Base-by-base conservation (phyloP, 2,888 invertebrate genomes). In the Hofmannophila pseudospretella region DNA sequence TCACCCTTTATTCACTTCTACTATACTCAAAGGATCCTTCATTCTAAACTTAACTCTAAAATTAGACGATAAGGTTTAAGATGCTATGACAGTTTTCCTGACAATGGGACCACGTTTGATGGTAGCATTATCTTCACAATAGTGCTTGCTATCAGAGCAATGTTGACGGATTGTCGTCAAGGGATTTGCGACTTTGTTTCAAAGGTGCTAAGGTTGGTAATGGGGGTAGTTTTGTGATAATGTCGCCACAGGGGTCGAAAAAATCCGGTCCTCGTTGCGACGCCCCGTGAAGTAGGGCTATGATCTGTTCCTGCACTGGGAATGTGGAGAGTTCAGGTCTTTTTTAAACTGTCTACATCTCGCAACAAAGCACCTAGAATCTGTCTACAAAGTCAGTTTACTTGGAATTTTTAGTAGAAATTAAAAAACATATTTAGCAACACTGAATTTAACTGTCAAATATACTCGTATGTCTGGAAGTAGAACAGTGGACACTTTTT, bases 261-360 rank as follows among this genome's bases (percentile, higher is more conserved):
- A 77, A 79, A 79, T 77, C 75, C 75, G 64, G 69, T 78, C 78
- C 77, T 79, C 70, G 68, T 67, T 71, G 79, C 70, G 85, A 85
- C 85, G 78, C 85, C 85, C 85, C 84, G 80, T 72, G 78, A 77
- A 80, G 85, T 81, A 77, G 77, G n/a, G 81, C 84, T 78, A 78
- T 78, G 82, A 85, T 85, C 81, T 80, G 81, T 76, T 77, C 70
- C 66, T 78, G 70, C 60, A 64, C 67, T 69, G 70, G 20, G 11
- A 45, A 36, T 50, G 26, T 45, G 33, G 7, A 3, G 41, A 35
- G 33, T 28, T 28, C 11, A 34, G 1, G 13, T 32, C 10, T 22
- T 38, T 36, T n/a, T n/a, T n/a, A n/a, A n/a, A n/a, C n/a, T n/a
- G n/a, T n/a, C n/a, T n/a, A n/a, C n/a, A n/a, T n/a, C n/a, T n/a